A percentile compares a stretch with the other conserved stretches of the same genome.
These are phyloP conservation scores for Drosophila ustulata DNA, from an alignment of 2,888 invertebrate species.

Conservation along the genomic window DNA sequence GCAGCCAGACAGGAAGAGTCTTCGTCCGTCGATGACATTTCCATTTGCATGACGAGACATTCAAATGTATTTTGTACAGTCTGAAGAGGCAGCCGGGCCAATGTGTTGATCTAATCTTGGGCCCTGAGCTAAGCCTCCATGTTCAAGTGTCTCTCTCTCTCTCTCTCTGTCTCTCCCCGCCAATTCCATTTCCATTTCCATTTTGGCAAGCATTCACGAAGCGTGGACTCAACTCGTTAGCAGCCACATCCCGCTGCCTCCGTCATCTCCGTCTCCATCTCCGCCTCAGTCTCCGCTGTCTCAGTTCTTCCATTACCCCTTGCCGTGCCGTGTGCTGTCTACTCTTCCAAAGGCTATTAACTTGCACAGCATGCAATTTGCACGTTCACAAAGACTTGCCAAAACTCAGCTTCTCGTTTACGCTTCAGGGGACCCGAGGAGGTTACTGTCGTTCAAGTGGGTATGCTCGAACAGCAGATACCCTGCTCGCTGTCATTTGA, in stretches of 20 bases:
- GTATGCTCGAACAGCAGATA: slow-evolving; percentile 18
- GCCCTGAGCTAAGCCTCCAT: slow-evolving; percentile 8
- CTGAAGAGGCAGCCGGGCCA: slow-evolving; percentile 9
- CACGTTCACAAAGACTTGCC: slow-evolving; percentile 75
- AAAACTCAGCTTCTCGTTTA: slow-evolving; percentile 68
- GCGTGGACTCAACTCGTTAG: slow-evolving; percentile 61
- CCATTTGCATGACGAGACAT: slow-evolving; percentile 38
- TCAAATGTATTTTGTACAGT: slow-evolving; percentile 23
- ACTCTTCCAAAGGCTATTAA: slow-evolving; percentile 62
- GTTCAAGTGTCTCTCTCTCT: slow-evolving; percentile 1
- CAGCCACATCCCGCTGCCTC: slow-evolving; percentile 50
- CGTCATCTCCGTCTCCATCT: background rate
- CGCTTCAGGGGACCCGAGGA: slow-evolving; percentile 47
- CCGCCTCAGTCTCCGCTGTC: background rate
- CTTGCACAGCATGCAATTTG: slow-evolving; percentile 75
- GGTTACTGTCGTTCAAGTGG: slow-evolving; percentile 7
- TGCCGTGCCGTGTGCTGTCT: slow-evolving; percentile 19
- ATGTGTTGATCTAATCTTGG: slow-evolving; percentile 35
- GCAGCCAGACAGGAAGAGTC: background rate
- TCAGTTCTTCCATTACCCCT: slow-evolving; percentile 9
- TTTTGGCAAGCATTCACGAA: slow-evolving; percentile 20
- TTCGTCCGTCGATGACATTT: slow-evolving; percentile 24
- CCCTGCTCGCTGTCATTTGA: slow-evolving; percentile 1
- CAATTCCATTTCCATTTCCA: background rate
- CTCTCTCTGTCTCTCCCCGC: background rate